A percentile compares a stretch with the other conserved stretches of the same genome.
Evolutionary conservation across 1,140 invertebrate species (phyloP).

Genomic region (Goniozus legneri): DNA sequence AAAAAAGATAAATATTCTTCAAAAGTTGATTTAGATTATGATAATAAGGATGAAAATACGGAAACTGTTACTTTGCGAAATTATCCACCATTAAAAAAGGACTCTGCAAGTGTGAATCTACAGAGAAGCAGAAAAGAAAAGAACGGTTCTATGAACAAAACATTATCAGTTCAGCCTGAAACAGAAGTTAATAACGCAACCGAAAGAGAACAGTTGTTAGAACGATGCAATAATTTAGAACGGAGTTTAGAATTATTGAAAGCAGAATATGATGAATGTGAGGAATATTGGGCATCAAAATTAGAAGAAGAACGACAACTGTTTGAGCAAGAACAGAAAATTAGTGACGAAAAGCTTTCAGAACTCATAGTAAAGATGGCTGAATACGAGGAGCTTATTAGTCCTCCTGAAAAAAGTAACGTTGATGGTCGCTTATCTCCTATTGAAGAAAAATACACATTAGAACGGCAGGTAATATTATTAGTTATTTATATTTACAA

Average conservation of each 20-base stretch:
- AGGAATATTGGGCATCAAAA: constrained; percentile 80
- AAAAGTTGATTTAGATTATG: constrained; percentile 5
- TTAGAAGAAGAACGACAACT: constrained; percentile 73
- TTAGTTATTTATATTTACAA: constrained; percentile 2
- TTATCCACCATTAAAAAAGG: not conserved
- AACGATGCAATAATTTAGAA: constrained; percentile 66
- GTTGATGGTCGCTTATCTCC: constrained; percentile 61
- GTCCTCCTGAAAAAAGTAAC: constrained; percentile 46
- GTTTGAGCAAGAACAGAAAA: constrained; percentile 72
- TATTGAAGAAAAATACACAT: constrained; percentile 69
- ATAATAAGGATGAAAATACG: constrained; percentile 7
- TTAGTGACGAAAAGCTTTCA: constrained; percentile 73
- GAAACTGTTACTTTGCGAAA: not conserved
- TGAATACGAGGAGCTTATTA: constrained; percentile 77
- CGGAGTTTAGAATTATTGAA: constrained; percentile 68
- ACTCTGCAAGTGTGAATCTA: constrained; percentile 5
- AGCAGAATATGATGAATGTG: constrained; percentile 76
- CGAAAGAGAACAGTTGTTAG: constrained; percentile 53
- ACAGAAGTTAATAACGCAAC: constrained; percentile 27
- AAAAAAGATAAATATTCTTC: constrained; percentile 14
- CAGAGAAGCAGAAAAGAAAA: constrained; percentile 8
- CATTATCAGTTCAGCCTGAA: constrained; percentile 29
- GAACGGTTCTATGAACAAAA: constrained; percentile 11
- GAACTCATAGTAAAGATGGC: constrained; percentile 71
- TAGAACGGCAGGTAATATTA: constrained; percentile 63